Evolutionary conservation across 2,797 vertebrate genomes (phyloP).

Genomic region (Alca torda): DNA sequence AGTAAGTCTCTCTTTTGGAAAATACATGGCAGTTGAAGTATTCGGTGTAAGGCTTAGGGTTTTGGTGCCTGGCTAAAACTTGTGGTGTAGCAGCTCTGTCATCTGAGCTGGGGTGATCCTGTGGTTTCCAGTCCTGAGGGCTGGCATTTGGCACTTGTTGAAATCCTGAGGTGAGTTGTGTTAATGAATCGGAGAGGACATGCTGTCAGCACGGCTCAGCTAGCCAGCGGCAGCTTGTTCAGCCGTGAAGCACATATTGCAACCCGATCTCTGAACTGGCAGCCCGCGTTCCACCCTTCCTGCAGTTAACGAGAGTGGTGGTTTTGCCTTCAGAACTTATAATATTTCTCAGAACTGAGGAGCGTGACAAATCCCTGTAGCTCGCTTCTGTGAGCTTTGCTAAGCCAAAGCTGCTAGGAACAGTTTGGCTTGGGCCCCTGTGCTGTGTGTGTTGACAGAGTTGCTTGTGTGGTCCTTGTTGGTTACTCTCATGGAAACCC

Average conservation of each 20-base stretch:
- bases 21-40: background rate
- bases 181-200: background rate
- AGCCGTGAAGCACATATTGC: rapidly evolving
- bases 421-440: background rate
- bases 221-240: background rate
- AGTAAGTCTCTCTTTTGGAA: constrained; percentile 73
- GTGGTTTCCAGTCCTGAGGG: background rate
- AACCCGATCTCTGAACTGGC: background rate
- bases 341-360: background rate
- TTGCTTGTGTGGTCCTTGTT: background rate
- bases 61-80: background rate
- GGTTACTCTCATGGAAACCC: background rate
- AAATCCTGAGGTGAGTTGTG: background rate
- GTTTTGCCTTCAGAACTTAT: background rate
- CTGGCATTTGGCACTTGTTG: background rate
- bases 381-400: background rate
- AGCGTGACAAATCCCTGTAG: background rate
- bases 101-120: background rate
- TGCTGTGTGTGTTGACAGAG: background rate
- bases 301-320: background rate
- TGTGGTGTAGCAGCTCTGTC: background rate
- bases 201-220: background rate
- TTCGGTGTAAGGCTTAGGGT: background rate
- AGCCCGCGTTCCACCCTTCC: background rate
- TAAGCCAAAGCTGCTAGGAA: background rate